These are phyloP conservation scores for Drosophila tripunctata DNA, from an alignment of 2,888 invertebrate species.

Conservation along the genomic window DNA sequence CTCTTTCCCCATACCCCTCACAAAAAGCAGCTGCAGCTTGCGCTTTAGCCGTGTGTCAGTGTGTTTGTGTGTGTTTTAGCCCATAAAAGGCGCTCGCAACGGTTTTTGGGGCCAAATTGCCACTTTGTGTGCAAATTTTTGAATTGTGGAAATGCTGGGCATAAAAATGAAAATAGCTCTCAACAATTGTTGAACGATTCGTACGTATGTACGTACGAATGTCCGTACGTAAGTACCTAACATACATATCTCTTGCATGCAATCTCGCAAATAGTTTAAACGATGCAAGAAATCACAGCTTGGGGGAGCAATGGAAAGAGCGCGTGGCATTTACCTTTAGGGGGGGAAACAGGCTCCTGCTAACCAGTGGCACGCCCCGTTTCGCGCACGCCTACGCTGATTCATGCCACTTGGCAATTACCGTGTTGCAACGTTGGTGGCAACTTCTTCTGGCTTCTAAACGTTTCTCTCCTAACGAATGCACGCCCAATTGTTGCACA, in stretches of 20 bases:
- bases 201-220: constrained; percentile 13
- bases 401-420: constrained; percentile 64
- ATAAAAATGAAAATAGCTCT: constrained; percentile 60
- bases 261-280: constrained; percentile 75
- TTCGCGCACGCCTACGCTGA: constrained; percentile 52
- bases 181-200: constrained; percentile 58
- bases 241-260: constrained; percentile 59
- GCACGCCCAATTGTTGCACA: constrained; percentile 84
- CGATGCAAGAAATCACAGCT: constrained; percentile 50
- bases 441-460: constrained; percentile 33
- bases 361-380: constrained; percentile 41
- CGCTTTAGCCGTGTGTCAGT: constrained; percentile 12
- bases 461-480: constrained; percentile 69
- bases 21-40: constrained; percentile 31
- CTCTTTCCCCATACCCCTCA: not conserved
- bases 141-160: constrained; percentile 71
- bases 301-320: constrained; percentile 18
- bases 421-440: constrained; percentile 75
- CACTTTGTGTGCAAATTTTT: constrained; percentile 82
- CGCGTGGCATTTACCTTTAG: constrained; percentile 41
- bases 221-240: not conserved
- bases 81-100: constrained; percentile 78
- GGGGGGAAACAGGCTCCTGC: constrained; percentile 32
- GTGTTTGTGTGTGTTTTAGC: constrained; percentile 3
- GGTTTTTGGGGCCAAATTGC: constrained; percentile 77